phyloP scores from a whole-genome alignment of 1,140 invertebrate genomes.

The Drosophila sproati region DNA sequence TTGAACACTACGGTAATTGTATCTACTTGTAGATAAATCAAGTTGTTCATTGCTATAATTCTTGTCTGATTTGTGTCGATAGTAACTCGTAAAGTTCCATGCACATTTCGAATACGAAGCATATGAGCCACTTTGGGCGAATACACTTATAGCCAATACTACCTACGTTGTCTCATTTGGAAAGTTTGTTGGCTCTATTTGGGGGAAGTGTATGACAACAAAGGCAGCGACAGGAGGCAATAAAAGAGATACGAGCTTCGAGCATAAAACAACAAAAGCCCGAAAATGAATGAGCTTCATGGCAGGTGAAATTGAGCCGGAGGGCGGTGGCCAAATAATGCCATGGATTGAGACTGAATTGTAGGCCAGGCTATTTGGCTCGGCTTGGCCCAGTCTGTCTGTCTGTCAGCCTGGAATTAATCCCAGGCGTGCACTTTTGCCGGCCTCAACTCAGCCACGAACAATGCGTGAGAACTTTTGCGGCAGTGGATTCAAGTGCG shows the following conservation, averaged over 20 bases:
- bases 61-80: slow-evolving; percentile 12
- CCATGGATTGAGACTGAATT: slow-evolving; percentile 17
- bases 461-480: slow-evolving; percentile 32
- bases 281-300: slow-evolving; percentile 61
- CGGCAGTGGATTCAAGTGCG: slow-evolving; percentile 21
- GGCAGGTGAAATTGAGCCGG: slow-evolving; percentile 22
- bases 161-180: slow-evolving; percentile 4
- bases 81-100: slow-evolving; percentile 15
- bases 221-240: slow-evolving; percentile 64
- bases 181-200: not conserved
- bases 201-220: slow-evolving; percentile 33
- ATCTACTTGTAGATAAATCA: not conserved
- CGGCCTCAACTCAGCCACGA: not conserved
- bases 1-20: not conserved
- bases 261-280: slow-evolving; percentile 66
- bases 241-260: slow-evolving; percentile 51
- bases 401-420: slow-evolving; percentile 54
- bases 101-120: not conserved
- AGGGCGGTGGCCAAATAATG: not conserved
- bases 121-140: slow-evolving; percentile 1
- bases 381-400: not conserved
- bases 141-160: slow-evolving; percentile 12
- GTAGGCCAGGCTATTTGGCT: slow-evolving; percentile 10
- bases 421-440: slow-evolving; percentile 70
- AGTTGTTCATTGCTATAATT: slow-evolving; percentile 3